A percentile compares a stretch with the other conserved stretches of the same genome.
These are phyloP conservation scores for Eupelmus urozonus DNA, from an alignment of 2,888 invertebrate species.

Conservation along the genomic window DNA sequence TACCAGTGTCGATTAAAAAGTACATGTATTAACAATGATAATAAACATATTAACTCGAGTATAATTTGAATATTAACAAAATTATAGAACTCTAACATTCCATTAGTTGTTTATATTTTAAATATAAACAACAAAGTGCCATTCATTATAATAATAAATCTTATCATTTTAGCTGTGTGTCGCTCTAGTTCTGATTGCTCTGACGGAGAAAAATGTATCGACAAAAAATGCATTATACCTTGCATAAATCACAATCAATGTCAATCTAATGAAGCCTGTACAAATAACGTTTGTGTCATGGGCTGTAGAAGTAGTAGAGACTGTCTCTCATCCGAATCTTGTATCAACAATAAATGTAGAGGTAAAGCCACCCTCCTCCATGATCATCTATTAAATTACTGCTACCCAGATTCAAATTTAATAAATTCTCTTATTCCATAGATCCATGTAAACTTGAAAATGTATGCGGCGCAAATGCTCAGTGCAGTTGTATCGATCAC, in stretches of 20 bases:
- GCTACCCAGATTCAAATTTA: background rate
- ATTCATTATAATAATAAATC: conserved; percentile 30
- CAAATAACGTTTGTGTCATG: conserved; percentile 87
- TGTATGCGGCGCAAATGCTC: conserved; percentile 90
- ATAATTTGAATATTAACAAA: conserved; percentile 42
- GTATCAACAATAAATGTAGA: conserved; percentile 90
- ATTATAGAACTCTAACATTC: conserved; percentile 41
- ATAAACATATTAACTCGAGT: conserved; percentile 14
- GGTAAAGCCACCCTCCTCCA: conserved; percentile 65
- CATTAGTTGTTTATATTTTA: background rate
- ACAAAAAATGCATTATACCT: conserved; percentile 88
- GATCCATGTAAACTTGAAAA: conserved; percentile 88
- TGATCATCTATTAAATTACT: background rate
- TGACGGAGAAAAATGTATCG: conserved; percentile 86
- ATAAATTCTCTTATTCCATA: conserved; percentile 50
- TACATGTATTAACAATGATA: background rate
- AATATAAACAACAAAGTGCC: conserved; percentile 3
- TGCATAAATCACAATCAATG: conserved; percentile 91
- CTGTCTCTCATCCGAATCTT: conserved; percentile 87
- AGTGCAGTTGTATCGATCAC: conserved; percentile 87
- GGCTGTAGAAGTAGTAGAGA: conserved; percentile 92
- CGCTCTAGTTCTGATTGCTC: conserved; percentile 88
- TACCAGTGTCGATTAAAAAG: conserved; percentile 19
- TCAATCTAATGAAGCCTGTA: conserved; percentile 87
- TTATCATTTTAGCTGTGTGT: conserved; percentile 77